Evolutionary conservation across 1,140 invertebrate species (phyloP), one percentile per base, ranked within the genome.

Genomic region (Ooceraea biroi): DNA sequence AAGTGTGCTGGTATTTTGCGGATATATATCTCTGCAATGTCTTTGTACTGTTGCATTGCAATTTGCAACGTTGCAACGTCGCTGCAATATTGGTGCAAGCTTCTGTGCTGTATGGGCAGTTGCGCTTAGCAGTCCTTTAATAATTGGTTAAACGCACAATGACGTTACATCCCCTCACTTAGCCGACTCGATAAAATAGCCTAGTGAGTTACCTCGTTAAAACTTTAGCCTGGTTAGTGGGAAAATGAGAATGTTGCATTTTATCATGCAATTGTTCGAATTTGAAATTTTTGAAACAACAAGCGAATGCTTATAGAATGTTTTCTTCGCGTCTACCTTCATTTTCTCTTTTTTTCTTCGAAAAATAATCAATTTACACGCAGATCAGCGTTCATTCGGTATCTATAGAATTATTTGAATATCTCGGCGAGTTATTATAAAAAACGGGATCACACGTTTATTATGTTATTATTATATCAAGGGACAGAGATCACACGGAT

Each of bases 131-230:
- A 46, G 57, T 69, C 11, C 46, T 84, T 74, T 68, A 63, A 68
- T 58, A 63, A 85, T 76, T 58, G 22, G 3, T 76, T 84, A 82
- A 86, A 82, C 63, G 72, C 76, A 86, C 60, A 80, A 46, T 80
- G 27, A 86, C 44, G 78, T 80, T n/a, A n/a, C 0, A 41, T 44
- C 61, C 12, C 10, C 50, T 50, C 58, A 61, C 46, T 22, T 55
- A 71, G 19, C 36, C 30, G 19, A 50, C 46, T 85, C 52, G 61
- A 14, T 69, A 68, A n/a, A 46, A 12, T 60, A 52, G 71, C 12
- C 52, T 48, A 50, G 48, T 77, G 58, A 14, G 66, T 83, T 77
- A 86, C 19, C 71, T 72, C 46, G 52, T 65, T 69, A 80, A 19
- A 50, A 66, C 50, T 17, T 84, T 76, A 69, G 74, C 27, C 50